Evolutionary conservation across 2,113 vertebrate species (phyloP), one percentile per base, ranked within the genome.

Genomic region (Cyprinodon variegatus): DNA sequence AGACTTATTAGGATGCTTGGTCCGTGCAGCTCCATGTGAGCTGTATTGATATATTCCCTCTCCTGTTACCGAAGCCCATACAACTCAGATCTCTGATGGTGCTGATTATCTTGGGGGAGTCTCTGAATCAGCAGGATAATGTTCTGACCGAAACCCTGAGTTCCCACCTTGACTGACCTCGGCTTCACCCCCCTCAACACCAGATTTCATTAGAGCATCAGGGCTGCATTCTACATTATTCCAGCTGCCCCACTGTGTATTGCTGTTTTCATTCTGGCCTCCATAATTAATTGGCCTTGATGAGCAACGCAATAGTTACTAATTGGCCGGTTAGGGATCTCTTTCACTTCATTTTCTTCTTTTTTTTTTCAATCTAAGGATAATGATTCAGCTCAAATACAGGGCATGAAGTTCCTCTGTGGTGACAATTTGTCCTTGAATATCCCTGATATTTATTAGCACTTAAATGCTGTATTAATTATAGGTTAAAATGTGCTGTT

Each of bases 201-300:
- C 14, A 29, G 61, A 70, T 84, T 86, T 79, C 78, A 85, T 74
- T 61, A 59, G 60, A 66, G 79, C 60, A 79, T 4, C 36, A 2
- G 70, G 41, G 65, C 53, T 45, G 71, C 72, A 64, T 73, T 70
- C 40, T 68, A 57, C 46, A 39, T 40, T 74, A 68, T 73, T 75
- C 74, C 73, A 38, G 68, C 9, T 39, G 67, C 74, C 74, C 83
- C 68, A 0, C 70, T 84, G 81, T 62, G 76, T 57, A 82, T 76
- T 63, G 4, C 20, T 89, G 83, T 85, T 85, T 90, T 88, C 29
- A 13, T 83, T 85, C 70, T 79, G 83, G 79, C 77, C 85, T 76
- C 79, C 70, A 74, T 89, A 88, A 90, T 86, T 84, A 91, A 91
- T 89, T 79, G 89, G 85, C 86, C 83, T 86, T 89, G 86, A 91